Evolutionary conservation across 2,113 vertebrate species (phyloP), one percentile per base, ranked within the genome.

Genomic region (Uria aalge): DNA sequence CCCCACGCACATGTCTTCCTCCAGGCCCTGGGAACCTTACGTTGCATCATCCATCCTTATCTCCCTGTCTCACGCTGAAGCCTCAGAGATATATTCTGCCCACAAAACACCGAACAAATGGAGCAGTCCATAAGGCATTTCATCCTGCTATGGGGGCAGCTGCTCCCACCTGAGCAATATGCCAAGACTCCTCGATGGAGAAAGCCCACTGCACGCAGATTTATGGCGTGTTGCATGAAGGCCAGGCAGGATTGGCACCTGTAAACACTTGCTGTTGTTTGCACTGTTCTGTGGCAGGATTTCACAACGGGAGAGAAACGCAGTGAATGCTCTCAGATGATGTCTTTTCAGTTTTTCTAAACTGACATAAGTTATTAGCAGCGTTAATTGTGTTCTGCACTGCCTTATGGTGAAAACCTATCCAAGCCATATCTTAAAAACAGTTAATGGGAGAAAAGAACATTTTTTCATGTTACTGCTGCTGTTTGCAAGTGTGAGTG

Each of bases 71-170:
- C n/a, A 27, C 0, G 1, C 60, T 67, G 64, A 71, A 94, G 38
- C 45, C 80, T 62, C 34, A 48, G 17, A 89, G 5, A 9, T 22
- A 9, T 2, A 26, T 15, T 48, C 53, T 83, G n/a, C 24, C 50
- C 59, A 83, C 48, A 76, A 74, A 83, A n/a, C 13, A 16, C 43
- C 47, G 32, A 64, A 23, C 5, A 41, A 92, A 41, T 0, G 10
- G 78, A 82, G 48, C 15, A n/a, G 38, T 7, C 52, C 20, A 11
- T 10, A 48, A 55, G 15, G 19, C 34, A 73, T 79, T 74, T 67
- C 15, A 18, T 48, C 40, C 41, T 20, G 20, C 7, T 18, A 1
- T 3, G 15, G 13, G 32, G 18, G 8, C 0, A 0, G 32, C 43
- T 64, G n/a, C n/a, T 82, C 29, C 34, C 22, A 15, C 32, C 32